A percentile compares a stretch with the other conserved stretches of the same genome.
Conservation (phyloP, 2,113 vertebrate species). For the Plestiodon gilberti region DNA sequence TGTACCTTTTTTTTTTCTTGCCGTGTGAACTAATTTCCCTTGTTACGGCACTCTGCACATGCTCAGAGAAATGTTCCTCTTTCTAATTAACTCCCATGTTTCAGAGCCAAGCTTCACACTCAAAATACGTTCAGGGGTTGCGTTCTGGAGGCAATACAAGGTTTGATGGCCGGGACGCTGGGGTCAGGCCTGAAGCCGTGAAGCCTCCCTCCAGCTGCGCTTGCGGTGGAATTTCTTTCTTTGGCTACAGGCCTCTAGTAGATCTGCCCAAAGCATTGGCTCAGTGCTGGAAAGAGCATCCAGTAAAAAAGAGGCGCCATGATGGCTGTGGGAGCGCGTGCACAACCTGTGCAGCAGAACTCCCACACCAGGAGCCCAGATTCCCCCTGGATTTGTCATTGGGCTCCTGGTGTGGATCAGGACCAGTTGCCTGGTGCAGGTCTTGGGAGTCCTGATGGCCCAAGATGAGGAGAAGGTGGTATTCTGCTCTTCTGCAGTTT, state of each 20-base stretch:
- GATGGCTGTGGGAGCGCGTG: no score
- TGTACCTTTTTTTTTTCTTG: no score
- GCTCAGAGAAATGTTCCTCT: neutral
- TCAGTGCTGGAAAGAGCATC: neutral
- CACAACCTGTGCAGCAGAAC: no score
- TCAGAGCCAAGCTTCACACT: neutral
- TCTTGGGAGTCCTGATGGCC: no score
- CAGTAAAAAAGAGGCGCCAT: neutral
- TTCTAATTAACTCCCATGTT: neutral
- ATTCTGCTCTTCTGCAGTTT: no score
- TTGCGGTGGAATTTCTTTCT: neutral
- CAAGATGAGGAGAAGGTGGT: no score
- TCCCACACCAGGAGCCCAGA: neutral
- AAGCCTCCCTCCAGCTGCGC: neutral
- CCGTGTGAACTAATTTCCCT: no score
- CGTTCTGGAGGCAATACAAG: neutral
- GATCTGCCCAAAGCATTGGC: neutral
- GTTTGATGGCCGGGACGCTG: neutral
- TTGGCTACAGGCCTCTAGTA: neutral
- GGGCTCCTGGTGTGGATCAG: no score
- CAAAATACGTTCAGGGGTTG: no score
- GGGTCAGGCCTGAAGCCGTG: no score
- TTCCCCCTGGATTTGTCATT: neutral
- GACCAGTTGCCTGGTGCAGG: no score
- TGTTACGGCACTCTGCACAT: no score